Percentiles rank a stretch among this genome's conserved stretches.
phyloP scores from a whole-genome alignment of 2,797 vertebrate genomes.

The Lacerta viridis region DNA sequence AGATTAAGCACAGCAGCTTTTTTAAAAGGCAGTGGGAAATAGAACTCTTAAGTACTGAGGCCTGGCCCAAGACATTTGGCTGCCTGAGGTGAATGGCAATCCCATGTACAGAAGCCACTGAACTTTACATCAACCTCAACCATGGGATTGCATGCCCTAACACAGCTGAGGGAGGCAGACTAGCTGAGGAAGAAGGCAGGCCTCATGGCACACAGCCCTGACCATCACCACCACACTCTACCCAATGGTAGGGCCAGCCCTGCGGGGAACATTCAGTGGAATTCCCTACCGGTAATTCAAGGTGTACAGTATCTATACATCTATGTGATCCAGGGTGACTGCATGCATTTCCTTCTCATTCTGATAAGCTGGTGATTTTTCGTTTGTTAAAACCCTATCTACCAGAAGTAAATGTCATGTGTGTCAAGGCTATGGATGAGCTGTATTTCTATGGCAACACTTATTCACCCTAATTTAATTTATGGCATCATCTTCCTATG shows the following conservation, averaged over 20 bases:
- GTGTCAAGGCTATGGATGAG: neutral
- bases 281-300: no score
- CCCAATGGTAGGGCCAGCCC: no score
- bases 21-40: neutral
- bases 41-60: neutral
- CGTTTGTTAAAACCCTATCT: neutral
- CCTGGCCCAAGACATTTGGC: no score
- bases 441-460: neutral
- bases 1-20: neutral
- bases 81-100: no score
- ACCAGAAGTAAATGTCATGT: neutral
- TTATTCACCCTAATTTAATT: neutral
- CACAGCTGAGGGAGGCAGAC: no score
- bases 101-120: no score
- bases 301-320: neutral
- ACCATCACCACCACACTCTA: no score
- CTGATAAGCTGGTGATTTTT: neutral
- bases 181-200: no score
- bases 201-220: no score
- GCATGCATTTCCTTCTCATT: neutral
- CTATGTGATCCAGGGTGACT: neutral
- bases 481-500: neutral
- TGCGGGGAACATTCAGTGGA: neutral
- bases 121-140: no score
- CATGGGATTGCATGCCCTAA: no score